Evolutionary conservation across 1,140 invertebrate species (phyloP).

Genomic region (Zaprionus camerounensis): DNA sequence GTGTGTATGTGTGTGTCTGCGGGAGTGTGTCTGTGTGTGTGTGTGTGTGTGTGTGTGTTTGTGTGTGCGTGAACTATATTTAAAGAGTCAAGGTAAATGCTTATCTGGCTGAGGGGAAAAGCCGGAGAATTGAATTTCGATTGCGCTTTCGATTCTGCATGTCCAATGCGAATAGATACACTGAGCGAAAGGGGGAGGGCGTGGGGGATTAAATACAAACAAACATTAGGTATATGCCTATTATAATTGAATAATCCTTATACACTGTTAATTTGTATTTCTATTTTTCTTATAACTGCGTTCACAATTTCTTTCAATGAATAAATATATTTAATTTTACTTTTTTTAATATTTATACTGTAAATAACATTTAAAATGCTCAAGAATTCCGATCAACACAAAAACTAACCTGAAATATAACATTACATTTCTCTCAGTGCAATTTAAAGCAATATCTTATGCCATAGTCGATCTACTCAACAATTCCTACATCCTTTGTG

Average conservation of each 20-base stretch:
- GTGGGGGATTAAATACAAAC: too few relatives aligned
- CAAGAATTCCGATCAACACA: too few relatives aligned
- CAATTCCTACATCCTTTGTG: neutral
- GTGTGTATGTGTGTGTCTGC: neutral
- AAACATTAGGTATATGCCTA: too few relatives aligned
- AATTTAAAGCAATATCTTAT: neutral
- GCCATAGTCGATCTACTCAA: neutral
- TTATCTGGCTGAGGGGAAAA: conserved; percentile 27
- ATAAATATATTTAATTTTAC: neutral
- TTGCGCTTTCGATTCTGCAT: conserved; percentile 9
- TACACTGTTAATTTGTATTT: too few relatives aligned
- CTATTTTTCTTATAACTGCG: too few relatives aligned
- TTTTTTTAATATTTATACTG: neutral
- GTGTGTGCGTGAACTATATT: conserved; percentile 10
- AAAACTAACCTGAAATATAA: neutral
- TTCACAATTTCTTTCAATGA: neutral
- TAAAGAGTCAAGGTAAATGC: conserved; percentile 22
- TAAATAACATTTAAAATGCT: neutral
- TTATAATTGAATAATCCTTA: too few relatives aligned
- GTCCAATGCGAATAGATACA: conserved; percentile 14
- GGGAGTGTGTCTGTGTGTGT: neutral
- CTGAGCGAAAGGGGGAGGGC: neutral
- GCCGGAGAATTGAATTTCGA: conserved; percentile 20
- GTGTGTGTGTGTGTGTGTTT: neutral
- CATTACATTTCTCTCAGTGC: neutral